phyloP scores from a whole-genome alignment of 2,113 vertebrate genomes.

The Gobio gobio region DNA sequence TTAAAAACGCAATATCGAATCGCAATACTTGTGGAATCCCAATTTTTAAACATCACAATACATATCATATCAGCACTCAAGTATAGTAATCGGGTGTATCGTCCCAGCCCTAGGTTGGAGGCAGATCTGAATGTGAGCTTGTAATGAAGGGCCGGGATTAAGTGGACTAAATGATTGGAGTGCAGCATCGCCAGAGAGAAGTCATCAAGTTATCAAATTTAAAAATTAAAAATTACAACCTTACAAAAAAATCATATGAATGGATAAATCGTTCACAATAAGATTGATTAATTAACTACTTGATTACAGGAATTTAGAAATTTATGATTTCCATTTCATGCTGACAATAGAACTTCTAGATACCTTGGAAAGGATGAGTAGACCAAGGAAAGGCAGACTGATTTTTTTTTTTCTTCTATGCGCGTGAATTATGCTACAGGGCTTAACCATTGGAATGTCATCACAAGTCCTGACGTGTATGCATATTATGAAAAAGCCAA shows the following conservation, averaged over 20 bases:
- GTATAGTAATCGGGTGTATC: no score
- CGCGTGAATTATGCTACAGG: constrained; percentile 4
- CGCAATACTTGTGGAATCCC: no score
- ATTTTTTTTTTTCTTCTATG: not conserved
- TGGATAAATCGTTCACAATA: not conserved
- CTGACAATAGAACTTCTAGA: not conserved
- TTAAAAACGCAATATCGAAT: no score
- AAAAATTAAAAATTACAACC: no score
- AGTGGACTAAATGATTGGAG: no score
- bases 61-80: no score
- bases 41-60: no score
- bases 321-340: not conserved
- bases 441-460: constrained; percentile 56
- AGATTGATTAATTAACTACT: not conserved
- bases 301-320: not conserved
- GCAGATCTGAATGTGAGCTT: no score
- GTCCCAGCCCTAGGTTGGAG: no score
- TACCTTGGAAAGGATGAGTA: not conserved
- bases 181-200: no score
- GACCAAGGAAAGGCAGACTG: not conserved
- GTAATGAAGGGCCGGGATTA: no score
- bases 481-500: not conserved
- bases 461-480: constrained; percentile 51
- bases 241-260: not conserved
- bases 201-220: no score